phyloP scores from a whole-genome alignment of 92 coral and sea anemone species.

The Virgularia gustaviana region DNA sequence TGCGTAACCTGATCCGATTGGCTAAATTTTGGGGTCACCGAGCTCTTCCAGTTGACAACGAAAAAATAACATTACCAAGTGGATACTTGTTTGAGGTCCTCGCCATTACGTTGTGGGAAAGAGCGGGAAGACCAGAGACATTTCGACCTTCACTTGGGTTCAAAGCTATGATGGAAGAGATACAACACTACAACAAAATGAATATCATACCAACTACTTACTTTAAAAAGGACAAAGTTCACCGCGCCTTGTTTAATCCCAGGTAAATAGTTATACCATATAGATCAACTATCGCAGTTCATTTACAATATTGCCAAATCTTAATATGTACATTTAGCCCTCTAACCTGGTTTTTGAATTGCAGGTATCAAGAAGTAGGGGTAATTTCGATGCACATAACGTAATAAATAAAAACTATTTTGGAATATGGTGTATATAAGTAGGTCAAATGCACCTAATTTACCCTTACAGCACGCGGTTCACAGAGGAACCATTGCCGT shows the following conservation, averaged over 20 bases:
- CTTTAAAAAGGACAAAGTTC: slow-evolving; percentile 17
- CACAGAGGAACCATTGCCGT: too few species aligned
- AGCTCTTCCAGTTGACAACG: slow-evolving; percentile 24
- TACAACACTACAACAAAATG: slow-evolving; percentile 15
- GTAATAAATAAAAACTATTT: too few species aligned
- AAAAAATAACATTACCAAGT: background rate
- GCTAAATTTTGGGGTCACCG: slow-evolving; percentile 29
- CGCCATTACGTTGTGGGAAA: slow-evolving; percentile 27
- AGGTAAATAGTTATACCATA: too few species aligned
- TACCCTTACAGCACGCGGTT: too few species aligned
- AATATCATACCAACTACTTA: slow-evolving; percentile 6
- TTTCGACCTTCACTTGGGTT: slow-evolving; percentile 28
- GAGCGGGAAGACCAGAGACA: slow-evolving; percentile 25
- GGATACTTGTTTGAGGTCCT: background rate
- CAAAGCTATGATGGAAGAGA: slow-evolving; percentile 21
- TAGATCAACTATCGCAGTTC: too few species aligned
- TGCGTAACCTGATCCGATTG: slow-evolving; percentile 28
- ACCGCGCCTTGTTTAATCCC: slow-evolving; percentile 19
- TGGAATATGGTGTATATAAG: too few species aligned
- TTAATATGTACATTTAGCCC: too few species aligned
- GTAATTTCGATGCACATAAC: too few species aligned
- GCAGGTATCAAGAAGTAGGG: too few species aligned
- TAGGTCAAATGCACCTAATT: too few species aligned
- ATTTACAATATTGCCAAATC: background rate
- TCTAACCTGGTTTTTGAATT: too few species aligned